Evolutionary conservation across 2,888 invertebrate genomes (phyloP).

Genomic region (Hydraecia micacea): DNA sequence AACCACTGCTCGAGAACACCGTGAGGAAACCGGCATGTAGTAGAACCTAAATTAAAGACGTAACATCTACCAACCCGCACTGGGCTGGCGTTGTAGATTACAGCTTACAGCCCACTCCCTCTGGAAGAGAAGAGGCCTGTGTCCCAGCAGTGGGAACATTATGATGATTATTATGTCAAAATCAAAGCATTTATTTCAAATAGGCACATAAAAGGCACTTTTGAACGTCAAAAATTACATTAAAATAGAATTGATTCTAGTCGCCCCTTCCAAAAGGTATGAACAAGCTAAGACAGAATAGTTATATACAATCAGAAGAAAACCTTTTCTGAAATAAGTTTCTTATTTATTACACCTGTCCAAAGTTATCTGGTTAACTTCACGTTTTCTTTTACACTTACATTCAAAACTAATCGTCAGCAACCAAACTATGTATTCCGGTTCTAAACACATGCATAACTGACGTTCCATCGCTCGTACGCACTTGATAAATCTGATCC

Average conservation of each 20-base stretch:
- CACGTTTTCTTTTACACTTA: slow-evolving; percentile 22
- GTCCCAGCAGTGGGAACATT: neutral
- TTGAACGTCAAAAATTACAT: too few species aligned
- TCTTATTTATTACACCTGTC: slow-evolving; percentile 16
- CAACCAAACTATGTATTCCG: slow-evolving; percentile 26
- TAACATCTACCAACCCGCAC: neutral
- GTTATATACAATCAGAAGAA: neutral
- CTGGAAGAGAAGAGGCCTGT: neutral
- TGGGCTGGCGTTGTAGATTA: neutral
- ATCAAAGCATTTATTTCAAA: too few species aligned
- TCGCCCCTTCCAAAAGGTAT: too few species aligned
- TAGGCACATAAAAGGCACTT: too few species aligned
- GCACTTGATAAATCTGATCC: slow-evolving; percentile 84
- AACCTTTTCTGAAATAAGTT: slow-evolving; percentile 1
- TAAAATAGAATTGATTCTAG: too few species aligned
- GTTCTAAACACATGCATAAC: slow-evolving; percentile 69
- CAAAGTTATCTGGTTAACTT: slow-evolving; percentile 24
- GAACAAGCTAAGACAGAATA: neutral
- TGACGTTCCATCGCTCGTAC: slow-evolving; percentile 75
- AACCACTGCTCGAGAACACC: neutral
- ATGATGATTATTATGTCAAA: neutral
- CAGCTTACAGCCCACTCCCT: neutral
- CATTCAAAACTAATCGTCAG: slow-evolving; percentile 39
- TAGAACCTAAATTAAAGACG: neutral
- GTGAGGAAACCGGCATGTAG: too few species aligned